Conservation (phyloP, 1,140 invertebrate species). For the Rhopalosiphum padi region DNA sequence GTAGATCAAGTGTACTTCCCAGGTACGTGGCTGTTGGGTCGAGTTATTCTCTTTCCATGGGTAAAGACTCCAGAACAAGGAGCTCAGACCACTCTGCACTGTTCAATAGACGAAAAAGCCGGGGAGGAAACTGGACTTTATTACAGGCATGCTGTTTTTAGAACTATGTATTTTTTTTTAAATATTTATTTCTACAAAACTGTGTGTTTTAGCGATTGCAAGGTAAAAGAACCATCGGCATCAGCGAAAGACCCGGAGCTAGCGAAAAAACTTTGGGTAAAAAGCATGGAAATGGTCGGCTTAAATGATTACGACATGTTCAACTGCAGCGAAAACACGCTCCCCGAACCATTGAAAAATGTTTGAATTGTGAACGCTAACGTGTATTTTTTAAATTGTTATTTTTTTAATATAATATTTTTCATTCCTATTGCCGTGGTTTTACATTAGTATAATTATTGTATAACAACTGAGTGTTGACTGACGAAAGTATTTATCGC, state of each 20-base stretch:
- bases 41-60: constrained; percentile 63
- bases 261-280: constrained; percentile 68
- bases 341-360: constrained; percentile 35
- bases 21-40: constrained; percentile 62
- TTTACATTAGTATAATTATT: not conserved
- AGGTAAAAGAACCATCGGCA: constrained; percentile 65
- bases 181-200: not conserved
- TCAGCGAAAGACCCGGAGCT: constrained; percentile 66
- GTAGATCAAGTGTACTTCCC: constrained; percentile 67
- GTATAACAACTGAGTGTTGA: not conserved
- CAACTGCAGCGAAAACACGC: not conserved
- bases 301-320: constrained; percentile 59
- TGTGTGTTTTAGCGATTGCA: constrained; percentile 67
- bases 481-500: not conserved
- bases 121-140: constrained; percentile 72
- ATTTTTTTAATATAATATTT: not conserved
- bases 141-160: constrained; percentile 66
- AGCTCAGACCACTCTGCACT: constrained; percentile 81
- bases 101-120: constrained; percentile 75
- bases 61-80: constrained; percentile 73
- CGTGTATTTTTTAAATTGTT: not conserved
- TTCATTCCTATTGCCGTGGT: not conserved
- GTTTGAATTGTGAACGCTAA: not conserved
- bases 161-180: no score
- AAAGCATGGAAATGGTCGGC: constrained; percentile 62